Evolutionary conservation across 2,888 invertebrate genomes (phyloP).

Genomic region (Catonia carolina): DNA sequence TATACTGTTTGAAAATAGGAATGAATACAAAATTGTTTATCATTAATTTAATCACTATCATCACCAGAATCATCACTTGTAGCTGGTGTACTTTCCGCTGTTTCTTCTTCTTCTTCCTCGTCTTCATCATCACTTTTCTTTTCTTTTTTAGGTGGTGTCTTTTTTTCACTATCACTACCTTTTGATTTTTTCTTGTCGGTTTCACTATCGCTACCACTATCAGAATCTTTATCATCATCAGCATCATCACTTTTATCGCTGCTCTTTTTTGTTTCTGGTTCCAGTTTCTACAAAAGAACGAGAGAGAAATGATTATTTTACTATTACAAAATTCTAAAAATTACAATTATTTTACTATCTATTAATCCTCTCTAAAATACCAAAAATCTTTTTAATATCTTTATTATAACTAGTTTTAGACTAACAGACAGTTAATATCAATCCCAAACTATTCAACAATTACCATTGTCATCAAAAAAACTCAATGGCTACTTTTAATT

Average conservation of each 20-base stretch:
- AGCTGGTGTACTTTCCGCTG: slow-evolving; percentile 36
- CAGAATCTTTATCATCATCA: slow-evolving; percentile 6
- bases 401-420: too few relatives aligned
- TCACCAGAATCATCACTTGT: slow-evolving; percentile 25
- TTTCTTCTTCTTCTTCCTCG: slow-evolving; percentile 40
- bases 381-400: too few relatives aligned
- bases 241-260: too few relatives aligned
- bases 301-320: not conserved
- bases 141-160: slow-evolving; percentile 24
- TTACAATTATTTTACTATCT: not conserved
- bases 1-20: too few relatives aligned
- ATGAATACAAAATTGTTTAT: too few relatives aligned
- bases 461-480: too few relatives aligned
- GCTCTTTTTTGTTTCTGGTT: not conserved
- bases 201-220: slow-evolving; percentile 30
- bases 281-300: not conserved
- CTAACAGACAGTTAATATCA: too few relatives aligned
- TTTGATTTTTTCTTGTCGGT: too few relatives aligned
- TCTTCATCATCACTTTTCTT: slow-evolving; percentile 17
- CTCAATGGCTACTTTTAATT: too few relatives aligned
- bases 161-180: slow-evolving; percentile 23
- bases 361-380: too few relatives aligned
- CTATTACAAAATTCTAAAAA: not conserved
- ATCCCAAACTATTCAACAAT: too few relatives aligned
- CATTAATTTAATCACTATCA: slow-evolving; percentile 13